Base-by-base conservation (phyloP, 2,113 vertebrate species). In the Phasianus colchicus region DNA sequence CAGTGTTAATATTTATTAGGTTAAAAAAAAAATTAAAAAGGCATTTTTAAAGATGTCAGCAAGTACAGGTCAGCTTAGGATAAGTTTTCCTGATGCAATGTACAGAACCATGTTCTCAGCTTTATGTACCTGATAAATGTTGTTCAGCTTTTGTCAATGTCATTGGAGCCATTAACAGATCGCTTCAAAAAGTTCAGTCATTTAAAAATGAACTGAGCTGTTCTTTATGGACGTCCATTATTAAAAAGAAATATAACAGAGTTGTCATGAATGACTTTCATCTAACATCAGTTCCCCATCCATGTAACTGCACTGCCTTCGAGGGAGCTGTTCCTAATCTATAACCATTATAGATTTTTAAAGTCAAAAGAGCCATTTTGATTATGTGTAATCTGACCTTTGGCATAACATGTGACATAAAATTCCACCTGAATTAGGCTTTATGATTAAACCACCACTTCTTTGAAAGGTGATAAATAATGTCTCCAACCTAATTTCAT, bases 341-440 rank as follows among this genome's bases (percentile, higher is more conserved):
- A 79, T 81, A 92, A 65, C 88, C 57, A 40, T 81, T 92, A 90
- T 14, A 70, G 92, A 90, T 91, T 90, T 90, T 90, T 90, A 60
- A 88, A 95, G 88, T 93, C 88, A 92, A 78, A 91, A 84, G 70
- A 72, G 43, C 76, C 79, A 70, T 91, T 84, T 54, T 93, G 88
- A 94, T 93, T 94, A 93, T 86, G 80, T 93, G 69, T 95, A 95
- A 92, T 94, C 93, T 93, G 91, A 95, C 90, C 90, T 94, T 93
- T 95, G 91, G 88, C 76, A 70, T 84, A 95, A 72, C 86, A 81
- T 42, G 21, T 29, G 69, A 91, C 94, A 94, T 83, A 88, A 90
- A 94, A 94, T 94, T 95, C 88, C 50, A 81, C 91, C 76, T 70
- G 85, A 79, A 86, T 93, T 92, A 82, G 71, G 36, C 67, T 70